Evolutionary conservation across 2,888 invertebrate species (phyloP).

Genomic region (Carterocephalus palaemon): DNA sequence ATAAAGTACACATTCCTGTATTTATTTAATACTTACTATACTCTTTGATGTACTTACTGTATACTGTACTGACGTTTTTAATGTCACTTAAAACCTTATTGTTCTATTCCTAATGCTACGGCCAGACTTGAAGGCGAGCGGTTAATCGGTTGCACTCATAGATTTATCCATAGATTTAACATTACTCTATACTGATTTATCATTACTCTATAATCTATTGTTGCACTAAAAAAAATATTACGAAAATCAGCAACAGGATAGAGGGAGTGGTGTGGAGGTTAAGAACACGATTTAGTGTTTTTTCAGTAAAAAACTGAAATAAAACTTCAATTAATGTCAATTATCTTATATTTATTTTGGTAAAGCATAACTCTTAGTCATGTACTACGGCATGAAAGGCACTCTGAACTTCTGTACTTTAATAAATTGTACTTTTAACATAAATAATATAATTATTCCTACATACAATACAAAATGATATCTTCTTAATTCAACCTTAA

Average conservation of each 20-base stretch:
- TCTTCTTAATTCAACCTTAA: not conserved
- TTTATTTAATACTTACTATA: too few relatives aligned
- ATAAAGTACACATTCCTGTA: too few relatives aligned
- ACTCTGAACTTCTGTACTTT: conserved; percentile 44
- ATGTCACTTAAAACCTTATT: too few relatives aligned
- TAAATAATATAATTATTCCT: conserved; percentile 26
- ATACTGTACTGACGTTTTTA: too few relatives aligned
- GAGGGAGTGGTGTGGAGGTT: not conserved
- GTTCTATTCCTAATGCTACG: too few relatives aligned
- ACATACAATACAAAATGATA: conserved; percentile 13
- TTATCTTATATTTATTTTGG: conserved; percentile 42
- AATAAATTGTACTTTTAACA: conserved; percentile 47
- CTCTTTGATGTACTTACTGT: too few relatives aligned
- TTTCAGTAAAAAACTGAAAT: conserved; percentile 30
- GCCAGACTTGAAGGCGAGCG: too few relatives aligned
- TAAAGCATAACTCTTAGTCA: conserved; percentile 50
- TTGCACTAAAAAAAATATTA: not conserved
- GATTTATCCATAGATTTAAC: too few relatives aligned
- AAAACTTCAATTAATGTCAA: conserved; percentile 31
- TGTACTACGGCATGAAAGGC: conserved; percentile 52
- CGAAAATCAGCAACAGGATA: not conserved
- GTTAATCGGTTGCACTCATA: too few relatives aligned
- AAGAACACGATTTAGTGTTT: too few relatives aligned
- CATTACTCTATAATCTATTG: too few relatives aligned
- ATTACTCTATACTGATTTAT: too few relatives aligned